phyloP scores from a whole-genome alignment of 2,797 vertebrate genomes.

The Halcyon leucocephala region DNA sequence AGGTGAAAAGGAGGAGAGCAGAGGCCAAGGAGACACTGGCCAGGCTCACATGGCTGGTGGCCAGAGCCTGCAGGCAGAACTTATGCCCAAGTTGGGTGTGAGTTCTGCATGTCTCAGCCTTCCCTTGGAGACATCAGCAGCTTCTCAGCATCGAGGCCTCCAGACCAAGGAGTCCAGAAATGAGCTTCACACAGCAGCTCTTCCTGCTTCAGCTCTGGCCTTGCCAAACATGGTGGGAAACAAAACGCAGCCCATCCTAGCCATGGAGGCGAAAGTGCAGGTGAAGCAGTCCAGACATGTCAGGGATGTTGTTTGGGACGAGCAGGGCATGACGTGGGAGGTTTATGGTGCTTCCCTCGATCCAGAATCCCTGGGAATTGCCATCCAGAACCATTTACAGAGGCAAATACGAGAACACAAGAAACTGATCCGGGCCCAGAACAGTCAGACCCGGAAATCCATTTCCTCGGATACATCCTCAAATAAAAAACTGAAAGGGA shows the following conservation, averaged over 20 bases:
- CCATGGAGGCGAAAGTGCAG: conserved; percentile 58
- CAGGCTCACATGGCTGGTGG: not conserved
- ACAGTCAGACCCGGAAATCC: conserved; percentile 87
- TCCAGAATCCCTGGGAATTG: conserved; percentile 93
- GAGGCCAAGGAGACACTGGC: not conserved
- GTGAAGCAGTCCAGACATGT: conserved; percentile 79
- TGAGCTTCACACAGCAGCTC: conserved; percentile 31
- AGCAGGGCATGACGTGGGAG: conserved; percentile 99
- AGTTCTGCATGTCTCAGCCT: conserved; percentile 31
- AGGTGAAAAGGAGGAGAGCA: conserved; percentile 26
- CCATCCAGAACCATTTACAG: conserved; percentile 97
- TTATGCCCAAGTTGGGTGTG: not conserved
- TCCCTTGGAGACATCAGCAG: conserved; percentile 2
- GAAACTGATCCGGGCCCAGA: conserved; percentile 85
- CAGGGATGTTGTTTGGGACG: conserved; percentile 96
- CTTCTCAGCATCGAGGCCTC: conserved; percentile 37
- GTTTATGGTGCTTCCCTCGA: conserved; percentile 96
- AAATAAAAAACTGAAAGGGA: conserved; percentile 89
- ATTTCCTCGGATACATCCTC: conserved; percentile 83
- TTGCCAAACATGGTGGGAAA: conserved; percentile 52
- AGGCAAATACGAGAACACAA: conserved; percentile 97
- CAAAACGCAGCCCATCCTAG: conserved; percentile 65
- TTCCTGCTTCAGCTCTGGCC: conserved; percentile 55
- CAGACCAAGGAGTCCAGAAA: conserved; percentile 56
- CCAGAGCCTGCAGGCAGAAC: conserved; percentile 46